Evolutionary conservation across 1,140 invertebrate species (phyloP).

Genomic region (Aphaenogaster rudis): DNA sequence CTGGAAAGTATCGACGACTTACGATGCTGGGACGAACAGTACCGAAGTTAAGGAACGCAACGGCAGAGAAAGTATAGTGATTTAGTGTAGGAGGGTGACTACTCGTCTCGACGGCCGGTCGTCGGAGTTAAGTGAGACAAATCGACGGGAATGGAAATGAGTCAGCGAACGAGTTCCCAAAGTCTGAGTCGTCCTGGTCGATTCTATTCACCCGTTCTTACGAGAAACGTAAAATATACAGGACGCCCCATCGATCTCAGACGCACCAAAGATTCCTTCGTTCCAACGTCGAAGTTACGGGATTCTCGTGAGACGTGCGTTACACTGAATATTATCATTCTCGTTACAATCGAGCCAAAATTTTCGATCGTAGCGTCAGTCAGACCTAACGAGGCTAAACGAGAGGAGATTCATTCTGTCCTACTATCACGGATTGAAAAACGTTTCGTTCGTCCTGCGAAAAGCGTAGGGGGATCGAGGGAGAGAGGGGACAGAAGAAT

Average conservation of each 20-base stretch:
- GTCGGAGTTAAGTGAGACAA: constrained; percentile 75
- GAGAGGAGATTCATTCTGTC: constrained; percentile 61
- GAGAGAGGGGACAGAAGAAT: neutral
- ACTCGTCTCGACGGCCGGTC: neutral
- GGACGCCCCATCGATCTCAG: neutral
- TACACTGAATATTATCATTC: neutral
- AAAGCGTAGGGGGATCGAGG: constrained; percentile 62
- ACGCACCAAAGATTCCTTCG: neutral
- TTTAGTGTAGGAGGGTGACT: constrained; percentile 29
- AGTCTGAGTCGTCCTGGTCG: constrained; percentile 41
- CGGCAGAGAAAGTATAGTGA: constrained; percentile 11
- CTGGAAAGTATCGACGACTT: neutral
- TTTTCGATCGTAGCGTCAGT: neutral
- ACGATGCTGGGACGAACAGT: neutral
- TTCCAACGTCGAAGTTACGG: neutral
- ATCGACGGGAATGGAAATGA: constrained; percentile 74
- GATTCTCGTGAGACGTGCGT: neutral
- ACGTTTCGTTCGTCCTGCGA: constrained; percentile 19
- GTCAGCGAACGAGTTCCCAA: constrained; percentile 65
- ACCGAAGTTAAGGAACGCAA: neutral
- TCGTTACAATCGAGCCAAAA: neutral
- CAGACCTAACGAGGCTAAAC: constrained; percentile 73
- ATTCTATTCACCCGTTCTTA: neutral
- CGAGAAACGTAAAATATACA: neutral
- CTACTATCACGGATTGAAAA: constrained; percentile 44